Conservation (phyloP, 2,113 vertebrate genomes). For the Nothocercus julius region DNA sequence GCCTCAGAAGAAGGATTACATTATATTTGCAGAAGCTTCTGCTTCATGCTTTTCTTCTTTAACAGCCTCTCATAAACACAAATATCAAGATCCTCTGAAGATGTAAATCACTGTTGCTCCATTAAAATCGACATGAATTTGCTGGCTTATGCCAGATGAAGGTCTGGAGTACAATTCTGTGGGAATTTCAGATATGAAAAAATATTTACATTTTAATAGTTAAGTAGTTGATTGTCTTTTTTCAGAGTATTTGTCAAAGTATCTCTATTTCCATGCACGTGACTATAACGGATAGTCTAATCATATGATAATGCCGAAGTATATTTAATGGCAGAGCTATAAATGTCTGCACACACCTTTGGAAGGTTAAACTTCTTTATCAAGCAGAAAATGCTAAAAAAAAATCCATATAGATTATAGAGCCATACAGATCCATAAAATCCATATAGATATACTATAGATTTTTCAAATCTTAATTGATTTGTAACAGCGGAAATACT, state of each 20-base stretch:
- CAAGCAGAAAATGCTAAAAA: not conserved
- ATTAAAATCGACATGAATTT: not conserved
- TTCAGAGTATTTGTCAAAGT: not conserved
- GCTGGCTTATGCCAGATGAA: not conserved
- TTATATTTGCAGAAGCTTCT: not conserved
- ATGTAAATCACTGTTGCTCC: not conserved
- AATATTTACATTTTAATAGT: not conserved
- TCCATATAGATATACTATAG: not conserved
- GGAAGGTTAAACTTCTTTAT: not conserved
- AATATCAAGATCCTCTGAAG: not conserved
- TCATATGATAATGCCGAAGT: not conserved
- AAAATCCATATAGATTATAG: not conserved
- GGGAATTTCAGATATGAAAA: not conserved
- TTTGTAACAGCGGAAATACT: not conserved
- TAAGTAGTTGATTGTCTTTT: not conserved
- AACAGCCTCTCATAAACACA: not conserved
- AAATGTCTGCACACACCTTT: not conserved
- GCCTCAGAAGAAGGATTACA: slow-evolving; percentile 3
- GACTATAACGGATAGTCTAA: not conserved
- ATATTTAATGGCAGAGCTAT: not conserved
- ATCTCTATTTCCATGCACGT: not conserved
- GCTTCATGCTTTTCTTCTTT: not conserved
- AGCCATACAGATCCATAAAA: too few relatives aligned
- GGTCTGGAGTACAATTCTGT: not conserved
- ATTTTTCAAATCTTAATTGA: not conserved